Base-by-base conservation (phyloP, 2,113 vertebrate species). In the Collichthys lucidus region DNA sequence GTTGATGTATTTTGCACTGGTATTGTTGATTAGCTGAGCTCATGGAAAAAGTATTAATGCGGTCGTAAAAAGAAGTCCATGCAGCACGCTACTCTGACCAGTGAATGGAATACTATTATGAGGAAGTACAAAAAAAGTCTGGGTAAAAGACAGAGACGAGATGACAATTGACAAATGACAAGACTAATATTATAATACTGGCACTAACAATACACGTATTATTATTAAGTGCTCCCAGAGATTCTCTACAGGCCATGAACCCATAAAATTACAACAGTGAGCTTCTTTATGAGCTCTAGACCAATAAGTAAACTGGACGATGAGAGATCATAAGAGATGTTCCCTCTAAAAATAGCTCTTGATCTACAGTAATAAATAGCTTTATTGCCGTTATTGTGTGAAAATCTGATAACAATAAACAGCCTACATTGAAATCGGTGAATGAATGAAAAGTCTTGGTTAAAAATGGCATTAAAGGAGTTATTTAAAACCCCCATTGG, bases 401-500 rank as follows among this genome's bases (percentile, higher is more conserved):
- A 20, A 31, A 67, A 80, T 68, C 20, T 19, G 9, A 83, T 62
- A 15, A 59, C n/a, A 49, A 61, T 42, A 15, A 80, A 73, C 75
- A 84, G 83, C 84, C 69, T 79, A 52, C 79, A 69, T 60, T 85
- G 42, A 87, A 80, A 70, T 14, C 15, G 84, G 64, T 91, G 81
- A 93, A 91, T 91, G 90, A 90, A 91, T 89, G 82, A 88, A 89
- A 86, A 78, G 44, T 12, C 75, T 78, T 79, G 84, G 86, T 85
- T 92, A 92, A 90, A 95, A 92, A 94, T 88, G 92, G 89, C 92
- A 88, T 77, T 74, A 73, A 82, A 84, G 65, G 81, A 90, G 92
- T 93, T 93, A 93, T 94, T 94, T 93, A 91, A 93, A 94, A 91
- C 86, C 71, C 79, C 81, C 76, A 82, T 3, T 80, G 81, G 67